Evolutionary conservation across 23 tunicate genomes (phyloP).

Genomic region (Halocynthia aurantium): DNA sequence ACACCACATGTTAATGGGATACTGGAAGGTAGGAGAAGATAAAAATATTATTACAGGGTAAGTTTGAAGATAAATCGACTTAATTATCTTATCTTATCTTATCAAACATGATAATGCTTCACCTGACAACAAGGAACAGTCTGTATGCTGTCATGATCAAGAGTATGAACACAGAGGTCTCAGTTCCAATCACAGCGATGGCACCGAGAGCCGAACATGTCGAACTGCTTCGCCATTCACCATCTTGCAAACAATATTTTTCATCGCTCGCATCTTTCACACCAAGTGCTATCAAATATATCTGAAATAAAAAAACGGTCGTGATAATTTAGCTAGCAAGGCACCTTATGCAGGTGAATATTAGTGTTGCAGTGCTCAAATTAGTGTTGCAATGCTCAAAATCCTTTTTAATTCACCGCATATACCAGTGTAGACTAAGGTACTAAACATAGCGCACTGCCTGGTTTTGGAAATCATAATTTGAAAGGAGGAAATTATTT

Average conservation of each 20-base stretch:
- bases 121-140: constrained; percentile 22
- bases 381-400: not conserved
- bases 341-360: not conserved
- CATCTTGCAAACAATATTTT: constrained; percentile 28
- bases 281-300: constrained; percentile 33
- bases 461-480: no score
- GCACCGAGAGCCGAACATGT: constrained; percentile 34
- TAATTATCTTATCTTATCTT: not conserved
- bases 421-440: no score
- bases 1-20: no score
- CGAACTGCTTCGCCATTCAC: constrained; percentile 29
- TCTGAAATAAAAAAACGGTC: not conserved
- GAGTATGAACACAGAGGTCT: constrained; percentile 40
- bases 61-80: not conserved
- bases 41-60: no score
- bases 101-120: not conserved
- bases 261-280: constrained; percentile 11
- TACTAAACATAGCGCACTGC: no score
- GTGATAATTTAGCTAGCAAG: not conserved
- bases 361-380: not conserved
- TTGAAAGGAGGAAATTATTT: no score
- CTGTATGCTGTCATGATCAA: constrained; percentile 43
- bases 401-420: no score
- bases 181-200: constrained; percentile 31
- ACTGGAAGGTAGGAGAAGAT: no score